phyloP scores from a whole-genome alignment of 1,140 invertebrate genomes.

The Drosophila murphyi region DNA sequence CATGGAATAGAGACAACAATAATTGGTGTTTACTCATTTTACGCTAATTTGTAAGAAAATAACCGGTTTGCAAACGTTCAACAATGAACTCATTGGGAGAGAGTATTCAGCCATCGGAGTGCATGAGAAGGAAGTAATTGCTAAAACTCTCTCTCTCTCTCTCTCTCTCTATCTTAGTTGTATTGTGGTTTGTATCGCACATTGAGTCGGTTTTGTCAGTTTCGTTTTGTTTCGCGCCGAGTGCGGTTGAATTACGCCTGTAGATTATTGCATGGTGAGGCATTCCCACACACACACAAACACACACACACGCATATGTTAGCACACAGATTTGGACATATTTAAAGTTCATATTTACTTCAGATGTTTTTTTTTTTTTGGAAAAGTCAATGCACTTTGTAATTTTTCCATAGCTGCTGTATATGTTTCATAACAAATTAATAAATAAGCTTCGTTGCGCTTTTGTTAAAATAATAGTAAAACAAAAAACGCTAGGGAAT shows the following conservation, averaged over 20 bases:
- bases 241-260: conserved; percentile 59
- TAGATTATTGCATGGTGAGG: conserved; percentile 57
- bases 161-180: conserved; percentile 14
- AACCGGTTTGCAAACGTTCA: conserved; percentile 11
- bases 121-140: background rate
- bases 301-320: conserved; percentile 20
- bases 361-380: conserved; percentile 20
- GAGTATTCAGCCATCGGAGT: conserved; percentile 25
- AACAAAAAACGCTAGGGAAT: conserved; percentile 21
- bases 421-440: conserved; percentile 15
- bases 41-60: background rate
- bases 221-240: conserved; percentile 67
- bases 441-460: background rate
- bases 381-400: conserved; percentile 58
- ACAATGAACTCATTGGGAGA: conserved; percentile 6
- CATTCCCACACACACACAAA: conserved; percentile 23
- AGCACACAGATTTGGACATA: conserved; percentile 19
- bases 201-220: conserved; percentile 48
- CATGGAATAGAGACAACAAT: no score
- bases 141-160: background rate
- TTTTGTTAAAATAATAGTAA: conserved; percentile 11
- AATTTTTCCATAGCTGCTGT: background rate
- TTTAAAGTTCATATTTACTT: conserved; percentile 44
- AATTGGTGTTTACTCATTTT: no score
- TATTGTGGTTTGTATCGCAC: conserved; percentile 28